Conservation (phyloP, 2,888 invertebrate species). For the Tridacna gigas region DNA sequence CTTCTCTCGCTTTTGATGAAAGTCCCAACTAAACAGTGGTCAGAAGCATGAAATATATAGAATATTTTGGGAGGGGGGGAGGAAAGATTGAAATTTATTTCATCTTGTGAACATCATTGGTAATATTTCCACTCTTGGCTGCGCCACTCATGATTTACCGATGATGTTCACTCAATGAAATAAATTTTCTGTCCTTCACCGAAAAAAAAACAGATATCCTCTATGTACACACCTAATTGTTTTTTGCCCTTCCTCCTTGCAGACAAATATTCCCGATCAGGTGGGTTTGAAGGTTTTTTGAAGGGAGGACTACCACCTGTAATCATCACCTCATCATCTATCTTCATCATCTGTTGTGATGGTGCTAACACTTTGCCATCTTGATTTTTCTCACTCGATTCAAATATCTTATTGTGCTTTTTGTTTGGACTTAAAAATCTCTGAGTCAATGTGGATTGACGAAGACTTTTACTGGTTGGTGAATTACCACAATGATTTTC, state of each 20-base stretch:
- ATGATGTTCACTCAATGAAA: too few species aligned
- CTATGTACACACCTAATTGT: not conserved
- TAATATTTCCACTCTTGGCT: too few species aligned
- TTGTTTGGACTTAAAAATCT: conserved; percentile 58
- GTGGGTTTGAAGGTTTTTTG: conserved; percentile 25
- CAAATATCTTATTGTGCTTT: not conserved
- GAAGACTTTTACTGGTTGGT: conserved; percentile 26
- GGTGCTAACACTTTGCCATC: not conserved
- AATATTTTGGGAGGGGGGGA: too few species aligned
- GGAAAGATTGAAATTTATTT: too few species aligned
- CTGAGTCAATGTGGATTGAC: conserved; percentile 71
- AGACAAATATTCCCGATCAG: conserved; percentile 4
- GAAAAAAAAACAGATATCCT: too few species aligned
- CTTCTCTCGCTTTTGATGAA: too few species aligned
- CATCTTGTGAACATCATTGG: too few species aligned
- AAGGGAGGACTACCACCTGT: conserved; percentile 11
- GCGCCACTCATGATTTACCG: too few species aligned
- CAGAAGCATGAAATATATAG: too few species aligned
- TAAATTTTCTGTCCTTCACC: too few species aligned
- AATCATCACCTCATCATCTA: not conserved
- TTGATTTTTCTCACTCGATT: not conserved
- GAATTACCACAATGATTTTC: not conserved
- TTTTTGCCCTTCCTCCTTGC: not conserved
- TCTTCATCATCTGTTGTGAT: not conserved
- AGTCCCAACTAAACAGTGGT: too few species aligned